Evolutionary conservation across 2,113 vertebrate genomes (phyloP).

Genomic region (Thamnophis sirtalis): DNA sequence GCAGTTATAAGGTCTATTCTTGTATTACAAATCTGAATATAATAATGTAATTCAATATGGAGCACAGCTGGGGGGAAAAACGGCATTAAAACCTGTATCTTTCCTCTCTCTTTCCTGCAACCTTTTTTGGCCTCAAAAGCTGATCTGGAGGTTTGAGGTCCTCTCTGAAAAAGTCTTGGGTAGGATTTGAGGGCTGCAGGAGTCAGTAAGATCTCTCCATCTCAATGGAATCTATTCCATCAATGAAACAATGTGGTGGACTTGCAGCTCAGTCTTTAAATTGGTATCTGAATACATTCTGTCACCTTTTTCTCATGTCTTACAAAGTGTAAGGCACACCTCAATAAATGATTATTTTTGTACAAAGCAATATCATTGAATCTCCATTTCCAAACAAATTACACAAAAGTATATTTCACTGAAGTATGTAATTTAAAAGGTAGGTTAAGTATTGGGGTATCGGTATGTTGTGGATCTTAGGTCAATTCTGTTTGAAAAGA

Average conservation of each 20-base stretch:
- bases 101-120: background rate
- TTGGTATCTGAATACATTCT: background rate
- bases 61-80: background rate
- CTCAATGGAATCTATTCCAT: background rate
- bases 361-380: background rate
- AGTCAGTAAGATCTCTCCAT: background rate
- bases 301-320: background rate
- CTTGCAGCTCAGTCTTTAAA: background rate
- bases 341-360: background rate
- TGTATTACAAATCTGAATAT: background rate
- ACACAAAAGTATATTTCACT: background rate
- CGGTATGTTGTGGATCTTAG: background rate
- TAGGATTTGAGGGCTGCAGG: background rate
- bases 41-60: background rate
- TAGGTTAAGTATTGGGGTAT: background rate
- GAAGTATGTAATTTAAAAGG: background rate
- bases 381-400: background rate
- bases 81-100: background rate
- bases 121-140: background rate
- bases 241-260: background rate
- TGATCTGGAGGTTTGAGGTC: background rate
- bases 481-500: background rate
- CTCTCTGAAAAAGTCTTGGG: background rate
- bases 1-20: background rate
- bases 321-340: background rate